Percentiles rank a stretch among this genome's conserved stretches.
These are phyloP conservation scores for Drosophila mulleri DNA, from an alignment of 2,888 invertebrate species.

Conservation along the genomic window DNA sequence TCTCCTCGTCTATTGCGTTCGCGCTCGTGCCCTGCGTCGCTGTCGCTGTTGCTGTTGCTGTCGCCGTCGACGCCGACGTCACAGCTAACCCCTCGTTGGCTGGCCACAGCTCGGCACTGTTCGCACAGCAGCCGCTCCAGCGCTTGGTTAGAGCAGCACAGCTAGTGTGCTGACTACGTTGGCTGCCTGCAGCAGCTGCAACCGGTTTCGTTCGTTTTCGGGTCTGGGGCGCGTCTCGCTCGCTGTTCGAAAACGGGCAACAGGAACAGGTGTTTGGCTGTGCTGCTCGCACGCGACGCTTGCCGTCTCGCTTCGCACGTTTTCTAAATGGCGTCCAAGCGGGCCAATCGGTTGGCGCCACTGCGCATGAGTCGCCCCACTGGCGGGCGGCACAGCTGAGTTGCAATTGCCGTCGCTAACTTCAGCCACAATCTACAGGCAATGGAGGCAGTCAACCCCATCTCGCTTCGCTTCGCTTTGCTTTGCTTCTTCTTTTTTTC, in stretches of 20 bases:
- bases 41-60: constrained; percentile 36
- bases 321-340: constrained; percentile 84
- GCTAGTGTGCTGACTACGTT: constrained; percentile 21
- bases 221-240: constrained; percentile 36
- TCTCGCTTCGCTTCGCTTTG: not conserved
- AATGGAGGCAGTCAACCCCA: constrained; percentile 56
- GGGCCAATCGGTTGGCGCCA: constrained; percentile 83
- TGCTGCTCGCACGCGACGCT: constrained; percentile 51
- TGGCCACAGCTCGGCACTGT: constrained; percentile 13
- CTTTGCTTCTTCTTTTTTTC: not conserved
- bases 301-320: constrained; percentile 48
- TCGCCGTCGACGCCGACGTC: constrained; percentile 36
- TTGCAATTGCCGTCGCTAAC: constrained; percentile 50
- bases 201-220: constrained; percentile 54
- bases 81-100: constrained; percentile 57
- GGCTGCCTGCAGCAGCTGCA: constrained; percentile 46
- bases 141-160: constrained; percentile 37
- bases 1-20: constrained; percentile 30
- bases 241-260: constrained; percentile 50
- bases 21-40: constrained; percentile 20
- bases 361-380: constrained; percentile 80
- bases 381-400: constrained; percentile 27
- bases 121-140: not conserved
- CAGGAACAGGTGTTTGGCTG: constrained; percentile 72
- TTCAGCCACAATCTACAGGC: constrained; percentile 49